These are phyloP conservation scores for Sylvilagus floridanus DNA, from an alignment of 2,797 vertebrate species.

Conservation along the genomic window DNA sequence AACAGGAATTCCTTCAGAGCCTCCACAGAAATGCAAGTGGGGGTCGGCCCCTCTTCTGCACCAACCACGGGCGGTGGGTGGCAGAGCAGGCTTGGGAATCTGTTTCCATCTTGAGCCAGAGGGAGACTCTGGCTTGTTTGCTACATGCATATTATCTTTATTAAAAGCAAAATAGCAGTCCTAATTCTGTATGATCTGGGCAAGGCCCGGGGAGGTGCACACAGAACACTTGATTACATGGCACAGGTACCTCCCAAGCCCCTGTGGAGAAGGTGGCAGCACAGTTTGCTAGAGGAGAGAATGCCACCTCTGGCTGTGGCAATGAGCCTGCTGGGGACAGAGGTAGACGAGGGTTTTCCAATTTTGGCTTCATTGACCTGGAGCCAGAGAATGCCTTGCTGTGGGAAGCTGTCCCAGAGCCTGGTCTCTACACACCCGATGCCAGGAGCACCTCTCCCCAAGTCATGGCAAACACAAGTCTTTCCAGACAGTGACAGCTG, in stretches of 20 bases:
- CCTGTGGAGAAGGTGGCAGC: background rate
- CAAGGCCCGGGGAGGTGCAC: background rate
- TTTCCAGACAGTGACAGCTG: background rate
- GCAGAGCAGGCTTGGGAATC: background rate
- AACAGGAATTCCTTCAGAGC: background rate
- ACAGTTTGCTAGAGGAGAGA: background rate
- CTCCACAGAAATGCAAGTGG: background rate
- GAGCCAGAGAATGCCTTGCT: background rate
- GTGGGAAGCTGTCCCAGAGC: background rate
- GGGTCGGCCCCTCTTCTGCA: background rate
- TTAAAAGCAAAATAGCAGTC: constrained; percentile 2
- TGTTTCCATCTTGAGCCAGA: background rate
- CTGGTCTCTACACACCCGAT: background rate
- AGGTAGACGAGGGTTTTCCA: background rate
- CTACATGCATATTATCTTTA: background rate
- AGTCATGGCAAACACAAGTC: background rate
- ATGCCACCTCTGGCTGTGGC: background rate
- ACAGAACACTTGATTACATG: background rate
- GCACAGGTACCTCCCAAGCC: background rate
- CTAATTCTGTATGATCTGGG: background rate
- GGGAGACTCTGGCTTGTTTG: background rate
- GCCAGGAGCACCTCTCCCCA: background rate
- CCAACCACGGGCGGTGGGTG: background rate
- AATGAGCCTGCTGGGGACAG: background rate
- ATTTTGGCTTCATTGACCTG: background rate